Percentiles rank a stretch among this genome's conserved stretches.
phyloP scores from a whole-genome alignment of 1,140 invertebrate species.

The Achatina immaculata region DNA sequence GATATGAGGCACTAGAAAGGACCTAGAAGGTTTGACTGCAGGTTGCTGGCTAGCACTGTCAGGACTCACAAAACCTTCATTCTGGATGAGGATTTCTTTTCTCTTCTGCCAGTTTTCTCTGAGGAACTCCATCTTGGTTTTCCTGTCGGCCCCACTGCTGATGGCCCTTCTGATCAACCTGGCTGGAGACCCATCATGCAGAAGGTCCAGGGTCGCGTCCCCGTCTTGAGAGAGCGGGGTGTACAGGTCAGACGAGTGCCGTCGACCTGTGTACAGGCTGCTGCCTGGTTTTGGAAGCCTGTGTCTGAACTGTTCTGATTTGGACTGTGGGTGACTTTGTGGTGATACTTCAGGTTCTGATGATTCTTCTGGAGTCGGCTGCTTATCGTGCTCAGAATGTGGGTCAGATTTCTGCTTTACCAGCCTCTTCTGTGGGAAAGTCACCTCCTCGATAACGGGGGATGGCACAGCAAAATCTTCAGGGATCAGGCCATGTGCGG shows the following conservation, averaged over 20 bases:
- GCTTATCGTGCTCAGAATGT: background rate
- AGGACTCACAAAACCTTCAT: slow-evolving; percentile 38
- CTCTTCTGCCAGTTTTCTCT: slow-evolving; percentile 45
- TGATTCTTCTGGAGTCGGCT: slow-evolving; percentile 9
- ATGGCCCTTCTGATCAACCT: slow-evolving; percentile 35
- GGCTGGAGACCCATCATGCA: background rate
- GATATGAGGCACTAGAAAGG: background rate
- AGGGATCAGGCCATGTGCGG: background rate
- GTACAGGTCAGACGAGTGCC: slow-evolving; percentile 15
- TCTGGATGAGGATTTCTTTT: slow-evolving; percentile 47
- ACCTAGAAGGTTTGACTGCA: background rate
- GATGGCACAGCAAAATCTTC: slow-evolving; percentile 20
- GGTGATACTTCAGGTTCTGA: background rate
- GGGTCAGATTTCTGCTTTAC: slow-evolving; percentile 22
- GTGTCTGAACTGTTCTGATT: background rate
- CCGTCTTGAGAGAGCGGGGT: background rate
- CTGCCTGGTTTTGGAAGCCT: background rate
- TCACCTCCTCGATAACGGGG: slow-evolving; percentile 27
- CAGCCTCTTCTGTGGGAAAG: background rate
- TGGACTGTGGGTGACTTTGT: background rate
- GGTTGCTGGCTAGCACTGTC: slow-evolving; percentile 2
- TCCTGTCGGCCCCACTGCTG: slow-evolving; percentile 34
- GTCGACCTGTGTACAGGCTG: background rate
- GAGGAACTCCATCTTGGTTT: slow-evolving; percentile 42
- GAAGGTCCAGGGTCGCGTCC: background rate